phyloP scores from a whole-genome alignment of 2,113 vertebrate genomes.

The Rhynchomys soricoides region DNA sequence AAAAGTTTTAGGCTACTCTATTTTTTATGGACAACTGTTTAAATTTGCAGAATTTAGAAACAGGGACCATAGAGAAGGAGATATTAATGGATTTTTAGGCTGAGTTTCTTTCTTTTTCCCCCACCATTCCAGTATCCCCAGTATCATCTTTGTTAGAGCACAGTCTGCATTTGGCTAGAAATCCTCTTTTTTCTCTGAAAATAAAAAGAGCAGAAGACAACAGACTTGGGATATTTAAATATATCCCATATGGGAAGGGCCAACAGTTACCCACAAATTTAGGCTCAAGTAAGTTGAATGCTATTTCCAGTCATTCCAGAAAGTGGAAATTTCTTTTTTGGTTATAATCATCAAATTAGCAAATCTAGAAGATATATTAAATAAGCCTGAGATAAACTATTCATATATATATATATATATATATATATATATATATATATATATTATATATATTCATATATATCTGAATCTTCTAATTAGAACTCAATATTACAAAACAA shows the following conservation, averaged over 20 bases:
- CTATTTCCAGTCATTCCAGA: slow-evolving; percentile 62
- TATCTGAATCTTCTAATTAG: slow-evolving; percentile 61
- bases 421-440: neutral
- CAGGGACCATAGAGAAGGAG: neutral
- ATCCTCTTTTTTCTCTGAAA: slow-evolving; percentile 27
- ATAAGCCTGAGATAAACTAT: slow-evolving; percentile 3
- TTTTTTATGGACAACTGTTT: neutral
- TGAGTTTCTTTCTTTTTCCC: slow-evolving; percentile 48
- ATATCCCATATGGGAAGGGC: slow-evolving; percentile 57
- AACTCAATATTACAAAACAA: slow-evolving; percentile 78
- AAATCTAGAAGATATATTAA: slow-evolving; percentile 43
- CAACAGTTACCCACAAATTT: slow-evolving; percentile 68
- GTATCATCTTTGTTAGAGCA: slow-evolving; percentile 42
- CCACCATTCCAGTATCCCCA: neutral
- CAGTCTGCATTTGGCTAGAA: slow-evolving; percentile 54
- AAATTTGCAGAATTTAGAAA: slow-evolving; percentile 17
- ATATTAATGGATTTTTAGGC: slow-evolving; percentile 3
- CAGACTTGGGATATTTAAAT: slow-evolving; percentile 67
- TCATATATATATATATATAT: neutral
- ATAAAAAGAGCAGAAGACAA: slow-evolving; percentile 71
- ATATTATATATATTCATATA: slow-evolving; percentile 1
- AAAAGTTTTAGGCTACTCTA: neutral
- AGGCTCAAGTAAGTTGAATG: slow-evolving; percentile 58
- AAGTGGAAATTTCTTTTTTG: slow-evolving; percentile 65
- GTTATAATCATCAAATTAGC: slow-evolving; percentile 58